phyloP scores from a whole-genome alignment of 2,888 invertebrate genomes.

The Rotaria magnacalcarata region DNA sequence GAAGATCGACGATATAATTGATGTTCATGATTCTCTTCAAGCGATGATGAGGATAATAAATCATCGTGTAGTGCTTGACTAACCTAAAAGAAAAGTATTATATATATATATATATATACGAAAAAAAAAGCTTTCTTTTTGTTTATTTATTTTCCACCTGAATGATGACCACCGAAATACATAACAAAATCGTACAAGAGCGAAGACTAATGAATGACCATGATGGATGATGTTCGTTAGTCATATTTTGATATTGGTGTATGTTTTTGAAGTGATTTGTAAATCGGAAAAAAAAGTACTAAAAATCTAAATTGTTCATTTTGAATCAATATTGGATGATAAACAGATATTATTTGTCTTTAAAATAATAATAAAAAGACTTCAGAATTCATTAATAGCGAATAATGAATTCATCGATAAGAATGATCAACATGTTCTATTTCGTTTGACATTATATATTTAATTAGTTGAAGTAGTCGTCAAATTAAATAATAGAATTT shows the following conservation, averaged over 20 bases:
- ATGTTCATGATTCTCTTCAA: not conserved
- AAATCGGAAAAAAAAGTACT: too few relatives aligned
- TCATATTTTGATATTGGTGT: not conserved
- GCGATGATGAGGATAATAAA: not conserved
- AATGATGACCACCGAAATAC: not conserved
- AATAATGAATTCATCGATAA: too few relatives aligned
- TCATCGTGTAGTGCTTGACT: not conserved
- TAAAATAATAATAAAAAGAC: too few relatives aligned
- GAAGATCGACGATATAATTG: conserved; percentile 24
- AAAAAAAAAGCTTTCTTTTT: not conserved
- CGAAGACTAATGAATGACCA: not conserved
- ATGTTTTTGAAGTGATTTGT: too few relatives aligned
- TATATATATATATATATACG: not conserved
- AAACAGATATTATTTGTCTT: too few relatives aligned
- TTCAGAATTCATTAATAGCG: too few relatives aligned
- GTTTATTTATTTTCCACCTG: not conserved
- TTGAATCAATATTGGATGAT: too few relatives aligned
- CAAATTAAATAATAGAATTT: too few relatives aligned
- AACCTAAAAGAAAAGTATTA: not conserved
- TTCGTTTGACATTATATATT: too few relatives aligned
- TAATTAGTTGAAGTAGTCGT: too few relatives aligned
- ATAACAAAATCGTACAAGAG: not conserved
- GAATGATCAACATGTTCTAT: too few relatives aligned
- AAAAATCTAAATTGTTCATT: too few relatives aligned
- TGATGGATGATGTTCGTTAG: not conserved